Base-by-base conservation (phyloP, 2,888 invertebrate genomes). In the Heliconius erato region DNA sequence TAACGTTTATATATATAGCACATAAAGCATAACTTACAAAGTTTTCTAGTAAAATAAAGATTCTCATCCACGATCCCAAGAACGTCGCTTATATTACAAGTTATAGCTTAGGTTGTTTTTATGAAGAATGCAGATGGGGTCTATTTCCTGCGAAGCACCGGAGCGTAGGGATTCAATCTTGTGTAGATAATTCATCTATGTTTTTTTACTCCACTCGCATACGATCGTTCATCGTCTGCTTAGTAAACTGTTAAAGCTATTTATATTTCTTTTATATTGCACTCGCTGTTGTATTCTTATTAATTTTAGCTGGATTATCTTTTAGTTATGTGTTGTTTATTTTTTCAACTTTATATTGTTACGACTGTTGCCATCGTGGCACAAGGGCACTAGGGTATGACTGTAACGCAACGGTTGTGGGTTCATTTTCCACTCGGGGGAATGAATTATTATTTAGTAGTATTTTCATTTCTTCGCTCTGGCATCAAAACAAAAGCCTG, bases 81-180 rank as follows among this genome's bases (percentile, higher is more conserved):
- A 71, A 82, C 63, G 69, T 49, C 23, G n/a, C 67, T 54, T 65
- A 65, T 40, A 23, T 71, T 74, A 65, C 59, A 54, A 28, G 3
- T 28, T 54, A 26, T 65, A 67, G 65, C 26, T 23, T 28, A 23
- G 65, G 35, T 28, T 44, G 63, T 78, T 67, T 78, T 44, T 78
- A 78, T 78, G 78, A 67, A 59, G 65, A 71, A 79, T 59, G 72
- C 28, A 82, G 74, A 77, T 69, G 74, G 77, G 74, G 68, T 82
- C 81, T 80, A 84, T 83, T 83, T 84, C 80, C 84, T 82, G 32
- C 80, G 80, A 76, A 79, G 59, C 78, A 83, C 32, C 82, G 78
- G 77, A 83, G 85, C 85, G 86, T 78, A 79, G 84, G 84, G 85
- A 85, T 86, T 84, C 86, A 86, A 85, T 86, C 85, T 84, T 74